Evolutionary conservation across 2,888 invertebrate genomes (phyloP).

Genomic region (Heteromyza rotundicornis): DNA sequence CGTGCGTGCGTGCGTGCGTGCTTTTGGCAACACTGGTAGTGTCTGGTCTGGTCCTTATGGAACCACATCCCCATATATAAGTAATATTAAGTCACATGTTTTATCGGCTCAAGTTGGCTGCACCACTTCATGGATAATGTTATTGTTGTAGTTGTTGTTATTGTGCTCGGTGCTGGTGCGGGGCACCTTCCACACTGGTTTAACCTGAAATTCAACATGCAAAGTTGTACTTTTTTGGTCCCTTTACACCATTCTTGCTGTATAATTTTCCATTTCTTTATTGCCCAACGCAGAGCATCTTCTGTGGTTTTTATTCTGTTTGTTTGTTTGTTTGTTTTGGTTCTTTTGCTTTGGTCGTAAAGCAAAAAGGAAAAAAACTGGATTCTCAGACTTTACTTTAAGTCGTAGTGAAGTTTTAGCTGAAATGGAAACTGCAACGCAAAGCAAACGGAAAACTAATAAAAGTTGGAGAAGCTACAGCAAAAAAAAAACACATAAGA

Average conservation of each 20-base stretch:
- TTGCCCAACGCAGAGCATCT: neutral
- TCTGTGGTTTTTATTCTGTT: conserved; percentile 30
- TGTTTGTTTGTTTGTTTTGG: conserved; percentile 49
- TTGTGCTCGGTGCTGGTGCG: neutral
- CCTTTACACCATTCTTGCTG: too few relatives aligned
- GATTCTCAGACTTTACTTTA: too few relatives aligned
- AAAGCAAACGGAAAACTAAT: conserved; percentile 11
- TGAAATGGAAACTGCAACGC: neutral
- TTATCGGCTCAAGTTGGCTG: too few relatives aligned
- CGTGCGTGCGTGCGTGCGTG: conserved; percentile 11
- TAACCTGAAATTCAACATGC: conserved; percentile 53
- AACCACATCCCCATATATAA: neutral
- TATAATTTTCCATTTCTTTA: conserved; percentile 11
- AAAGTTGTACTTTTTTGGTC: conserved; percentile 27
- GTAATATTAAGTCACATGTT: conserved; percentile 53
- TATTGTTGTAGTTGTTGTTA: neutral
- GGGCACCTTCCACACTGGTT: conserved; percentile 36
- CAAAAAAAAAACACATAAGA: conserved; percentile 5
- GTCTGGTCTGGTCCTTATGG: neutral
- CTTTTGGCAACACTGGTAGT: conserved; percentile 8
- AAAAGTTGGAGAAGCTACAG: neutral
- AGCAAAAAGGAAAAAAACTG: too few relatives aligned
- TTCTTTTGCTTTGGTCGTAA: conserved; percentile 34
- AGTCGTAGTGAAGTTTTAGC: neutral
- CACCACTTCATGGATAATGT: neutral